These are phyloP conservation scores for Grammomys surdaster DNA, from an alignment of 2,113 vertebrate genomes.

Conservation along the genomic window DNA sequence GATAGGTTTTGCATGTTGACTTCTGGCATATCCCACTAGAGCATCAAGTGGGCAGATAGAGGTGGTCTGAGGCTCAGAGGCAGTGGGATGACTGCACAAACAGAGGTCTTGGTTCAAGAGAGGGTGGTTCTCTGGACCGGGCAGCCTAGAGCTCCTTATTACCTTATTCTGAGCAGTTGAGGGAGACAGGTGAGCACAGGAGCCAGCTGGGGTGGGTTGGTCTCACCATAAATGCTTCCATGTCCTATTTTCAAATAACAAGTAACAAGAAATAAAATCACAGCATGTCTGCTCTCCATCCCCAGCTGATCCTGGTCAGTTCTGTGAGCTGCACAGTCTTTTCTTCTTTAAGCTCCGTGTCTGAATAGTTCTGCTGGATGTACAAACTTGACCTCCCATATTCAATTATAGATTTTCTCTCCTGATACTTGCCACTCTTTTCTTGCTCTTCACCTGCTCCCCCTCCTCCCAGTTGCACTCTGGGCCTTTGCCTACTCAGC, in stretches of 20 bases:
- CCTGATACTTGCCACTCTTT: not conserved
- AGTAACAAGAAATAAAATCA: not conserved
- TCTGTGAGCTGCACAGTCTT: not conserved
- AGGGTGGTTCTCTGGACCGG: not conserved
- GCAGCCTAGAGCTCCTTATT: not conserved
- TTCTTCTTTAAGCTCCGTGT: not conserved
- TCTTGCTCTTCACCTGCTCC: not conserved
- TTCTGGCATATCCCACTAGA: not conserved
- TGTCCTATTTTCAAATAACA: not conserved
- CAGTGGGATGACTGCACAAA: not conserved
- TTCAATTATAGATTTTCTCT: not conserved
- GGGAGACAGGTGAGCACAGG: not conserved
- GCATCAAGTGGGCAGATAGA: not conserved
- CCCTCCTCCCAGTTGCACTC: not conserved
- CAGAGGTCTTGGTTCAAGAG: not conserved
- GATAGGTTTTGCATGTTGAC: not conserved
- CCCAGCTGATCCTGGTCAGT: not conserved
- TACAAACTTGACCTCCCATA: not conserved
- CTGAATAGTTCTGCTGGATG: not conserved
- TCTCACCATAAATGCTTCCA: not conserved
- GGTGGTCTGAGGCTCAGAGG: not conserved
- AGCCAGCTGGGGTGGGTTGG: not conserved
- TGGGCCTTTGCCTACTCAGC: not conserved
- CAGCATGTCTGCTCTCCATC: not conserved
- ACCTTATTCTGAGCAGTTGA: not conserved